A percentile compares a stretch with the other conserved stretches of the same genome.
Conservation (phyloP, 2,888 invertebrate species). For the Hydrotaea diabolus region DNA sequence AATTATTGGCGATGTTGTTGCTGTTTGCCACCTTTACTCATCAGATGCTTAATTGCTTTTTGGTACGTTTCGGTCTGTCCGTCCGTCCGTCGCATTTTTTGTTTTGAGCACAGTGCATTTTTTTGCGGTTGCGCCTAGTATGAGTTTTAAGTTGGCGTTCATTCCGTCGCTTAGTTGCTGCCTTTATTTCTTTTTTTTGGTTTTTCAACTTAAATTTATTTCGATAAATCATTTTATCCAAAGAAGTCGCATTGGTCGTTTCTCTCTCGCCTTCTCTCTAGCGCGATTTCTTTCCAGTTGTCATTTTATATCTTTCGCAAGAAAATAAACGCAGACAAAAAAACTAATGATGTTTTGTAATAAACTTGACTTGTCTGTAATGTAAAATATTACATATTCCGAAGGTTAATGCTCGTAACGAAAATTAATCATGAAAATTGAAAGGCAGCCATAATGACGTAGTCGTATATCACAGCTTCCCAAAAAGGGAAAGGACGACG, state of each 20-base stretch:
- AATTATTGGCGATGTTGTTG: background rate
- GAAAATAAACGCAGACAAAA: background rate
- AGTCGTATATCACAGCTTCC: background rate
- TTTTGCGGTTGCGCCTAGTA: background rate
- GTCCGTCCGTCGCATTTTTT: background rate
- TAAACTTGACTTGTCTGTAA: slow-evolving; percentile 57
- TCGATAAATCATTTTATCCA: slow-evolving; percentile 50
- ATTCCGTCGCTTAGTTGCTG: background rate
- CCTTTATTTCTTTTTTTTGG: slow-evolving; percentile 15
- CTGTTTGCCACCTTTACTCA: slow-evolving; percentile 35
- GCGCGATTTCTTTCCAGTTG: slow-evolving; percentile 43
- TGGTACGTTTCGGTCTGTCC: background rate
- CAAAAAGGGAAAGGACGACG: background rate
- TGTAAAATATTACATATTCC: slow-evolving; percentile 46
- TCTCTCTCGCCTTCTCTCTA: background rate
- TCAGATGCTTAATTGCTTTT: slow-evolving; percentile 49
- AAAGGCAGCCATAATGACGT: slow-evolving; percentile 17
- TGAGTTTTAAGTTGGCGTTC: slow-evolving; percentile 18
- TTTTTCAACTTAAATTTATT: slow-evolving; percentile 35
- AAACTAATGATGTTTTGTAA: slow-evolving; percentile 53
- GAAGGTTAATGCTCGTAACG: slow-evolving; percentile 48
- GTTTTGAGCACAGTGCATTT: background rate
- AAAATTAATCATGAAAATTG: slow-evolving; percentile 49
- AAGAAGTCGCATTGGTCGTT: slow-evolving; percentile 28
- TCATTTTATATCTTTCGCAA: slow-evolving; percentile 51